Evolutionary conservation across 2,797 vertebrate species (phyloP).

Genomic region (Todus mexicanus): DNA sequence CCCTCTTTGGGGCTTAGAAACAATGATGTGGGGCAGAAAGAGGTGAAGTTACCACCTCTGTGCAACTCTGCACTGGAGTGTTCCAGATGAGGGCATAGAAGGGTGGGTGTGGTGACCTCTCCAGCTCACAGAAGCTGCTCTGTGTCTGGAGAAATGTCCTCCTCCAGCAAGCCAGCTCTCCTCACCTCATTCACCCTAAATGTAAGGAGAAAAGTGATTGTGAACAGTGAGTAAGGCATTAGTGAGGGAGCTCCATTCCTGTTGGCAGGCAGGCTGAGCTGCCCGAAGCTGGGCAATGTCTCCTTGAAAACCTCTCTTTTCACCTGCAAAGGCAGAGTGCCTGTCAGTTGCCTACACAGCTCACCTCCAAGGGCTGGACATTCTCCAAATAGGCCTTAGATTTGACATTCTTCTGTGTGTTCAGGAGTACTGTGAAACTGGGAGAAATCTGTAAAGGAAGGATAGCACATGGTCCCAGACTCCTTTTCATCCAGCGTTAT

Average conservation of each 20-base stretch:
- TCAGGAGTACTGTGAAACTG: background rate
- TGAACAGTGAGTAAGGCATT: background rate
- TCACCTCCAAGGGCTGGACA: background rate
- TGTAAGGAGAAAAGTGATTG: background rate
- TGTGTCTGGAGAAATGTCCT: background rate
- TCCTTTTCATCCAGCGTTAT: background rate
- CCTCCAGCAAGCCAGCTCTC: background rate
- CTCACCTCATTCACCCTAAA: background rate
- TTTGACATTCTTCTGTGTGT: background rate
- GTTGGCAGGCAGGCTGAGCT: background rate
- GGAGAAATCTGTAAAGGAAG: background rate
- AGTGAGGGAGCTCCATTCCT: background rate
- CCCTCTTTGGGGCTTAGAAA: background rate
- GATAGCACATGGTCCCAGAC: rapidly evolving
- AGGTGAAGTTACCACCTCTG: too few species aligned
- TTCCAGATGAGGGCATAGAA: background rate
- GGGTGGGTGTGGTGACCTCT: background rate
- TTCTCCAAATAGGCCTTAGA: background rate
- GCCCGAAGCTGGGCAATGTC: background rate
- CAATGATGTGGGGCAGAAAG: too few species aligned
- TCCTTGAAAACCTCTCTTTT: background rate
- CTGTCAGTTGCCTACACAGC: background rate
- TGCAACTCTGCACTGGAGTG: background rate
- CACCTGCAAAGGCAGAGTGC: background rate
- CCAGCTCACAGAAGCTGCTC: too few species aligned